phyloP scores from a whole-genome alignment of 2,797 vertebrate species.

The Leuciscus waleckii region DNA sequence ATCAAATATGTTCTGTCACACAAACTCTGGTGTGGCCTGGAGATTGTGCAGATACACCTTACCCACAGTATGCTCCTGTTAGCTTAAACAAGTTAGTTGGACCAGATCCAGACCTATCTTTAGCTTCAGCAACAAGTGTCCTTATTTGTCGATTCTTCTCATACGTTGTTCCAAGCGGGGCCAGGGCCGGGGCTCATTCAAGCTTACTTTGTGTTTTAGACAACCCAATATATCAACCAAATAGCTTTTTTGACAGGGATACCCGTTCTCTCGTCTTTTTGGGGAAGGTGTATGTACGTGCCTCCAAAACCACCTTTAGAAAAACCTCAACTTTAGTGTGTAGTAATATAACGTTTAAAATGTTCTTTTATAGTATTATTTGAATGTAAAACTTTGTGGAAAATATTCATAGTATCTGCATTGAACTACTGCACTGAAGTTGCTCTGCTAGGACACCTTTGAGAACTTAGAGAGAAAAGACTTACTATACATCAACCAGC shows the following conservation, averaged over 20 bases:
- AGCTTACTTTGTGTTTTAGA: not conserved
- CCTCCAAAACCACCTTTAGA: constrained; percentile 11
- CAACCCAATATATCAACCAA: constrained; percentile 37
- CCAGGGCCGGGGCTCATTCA: not conserved
- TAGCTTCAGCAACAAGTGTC: constrained; percentile 35
- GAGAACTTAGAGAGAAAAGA: not conserved
- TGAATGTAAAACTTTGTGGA: not conserved
- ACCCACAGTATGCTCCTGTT: constrained; percentile 16
- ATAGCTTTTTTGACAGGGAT: constrained; percentile 30
- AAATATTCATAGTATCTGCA: not conserved
- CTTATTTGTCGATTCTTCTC: constrained; percentile 43
- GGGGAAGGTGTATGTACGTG: not conserved
- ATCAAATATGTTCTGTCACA: constrained; percentile 35
- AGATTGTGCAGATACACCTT: constrained; percentile 28
- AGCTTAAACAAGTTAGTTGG: constrained; percentile 46
- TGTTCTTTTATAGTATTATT: too few species aligned
- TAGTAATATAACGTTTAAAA: not conserved
- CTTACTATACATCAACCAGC: not conserved
- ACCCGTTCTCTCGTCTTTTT: not conserved
- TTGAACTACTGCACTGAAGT: not conserved
- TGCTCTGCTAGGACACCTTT: not conserved
- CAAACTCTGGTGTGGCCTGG: constrained; percentile 20
- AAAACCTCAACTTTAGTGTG: not conserved
- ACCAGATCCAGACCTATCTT: constrained; percentile 39
- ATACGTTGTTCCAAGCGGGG: not conserved